Base-by-base conservation (phyloP, 2,888 invertebrate genomes). In the Anoncus sp. region DNA sequence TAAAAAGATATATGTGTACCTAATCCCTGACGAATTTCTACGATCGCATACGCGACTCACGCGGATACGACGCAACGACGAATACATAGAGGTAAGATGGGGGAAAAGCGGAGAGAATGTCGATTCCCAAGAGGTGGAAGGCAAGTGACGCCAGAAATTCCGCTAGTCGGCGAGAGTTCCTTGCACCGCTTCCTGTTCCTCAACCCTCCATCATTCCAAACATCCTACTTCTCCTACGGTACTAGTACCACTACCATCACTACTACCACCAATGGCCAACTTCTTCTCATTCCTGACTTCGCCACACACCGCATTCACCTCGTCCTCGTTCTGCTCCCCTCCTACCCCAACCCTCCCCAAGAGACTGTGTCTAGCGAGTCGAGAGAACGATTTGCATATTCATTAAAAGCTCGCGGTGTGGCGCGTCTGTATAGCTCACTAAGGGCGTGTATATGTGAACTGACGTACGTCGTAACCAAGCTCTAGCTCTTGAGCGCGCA, bases 321-420 rank as follows among this genome's bases (percentile, higher is more conserved):
- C 75, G 55, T 69, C 60, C 74, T 71, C 79, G 60, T 66, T 59
- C 73, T 74, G 71, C 66, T 70, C 69, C 62, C 72, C 67, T 57
- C 43, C 65, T 55, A 38, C 55, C 57, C 59, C 75, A n/a, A n/a
- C n/a, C n/a, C n/a, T n/a, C 51, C 63, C 70, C 72, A 78, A 79
- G 83, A 81, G 81, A 83, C 84, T 85, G 83, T 82, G 83, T 85
- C 83, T 83, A 83, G 84, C 81, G 82, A 87, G 85, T 82, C 82
- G 79, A 77, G 78, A 77, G 72, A 82, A 75, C 83, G 85, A 89
- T 89, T 87, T 89, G 88, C 89, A 89, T 89, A 89, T 89, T 89
- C 88, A 89, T 89, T 87, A 87, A 88, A 89, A 82, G 83, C 82
- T 81, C 79, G 81, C 82, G 83, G 77, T 79, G 76, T 81, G 79